These are phyloP conservation scores for Oeneis ivallda DNA, from an alignment of 2,888 invertebrate species.

Conservation along the genomic window DNA sequence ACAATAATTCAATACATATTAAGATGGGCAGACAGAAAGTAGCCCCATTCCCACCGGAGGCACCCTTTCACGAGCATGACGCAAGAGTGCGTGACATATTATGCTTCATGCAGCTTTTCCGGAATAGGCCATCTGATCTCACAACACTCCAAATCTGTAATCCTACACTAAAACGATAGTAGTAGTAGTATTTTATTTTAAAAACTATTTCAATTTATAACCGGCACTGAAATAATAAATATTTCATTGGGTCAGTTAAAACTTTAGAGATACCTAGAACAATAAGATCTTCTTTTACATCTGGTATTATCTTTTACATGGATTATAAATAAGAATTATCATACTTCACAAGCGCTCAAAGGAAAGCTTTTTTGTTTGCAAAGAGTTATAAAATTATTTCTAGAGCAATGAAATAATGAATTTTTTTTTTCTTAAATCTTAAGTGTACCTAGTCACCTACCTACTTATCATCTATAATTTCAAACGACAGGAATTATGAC, in stretches of 20 bases:
- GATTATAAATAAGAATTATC: constrained; percentile 8
- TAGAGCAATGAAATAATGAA: neutral
- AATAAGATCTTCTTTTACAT: neutral
- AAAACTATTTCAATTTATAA: neutral
- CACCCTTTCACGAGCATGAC: no score
- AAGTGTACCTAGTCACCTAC: neutral
- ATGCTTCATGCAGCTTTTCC: no score
- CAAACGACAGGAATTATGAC: neutral
- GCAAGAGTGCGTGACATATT: no score
- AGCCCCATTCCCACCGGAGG: no score
- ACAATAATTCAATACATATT: no score
- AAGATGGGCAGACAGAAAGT: no score
- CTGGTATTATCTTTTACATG: constrained; percentile 3
- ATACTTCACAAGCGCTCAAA: neutral
- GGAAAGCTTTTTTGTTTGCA: constrained; percentile 1
- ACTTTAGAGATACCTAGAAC: neutral
- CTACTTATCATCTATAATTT: neutral
- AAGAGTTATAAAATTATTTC: constrained; percentile 7
- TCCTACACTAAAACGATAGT: no score
- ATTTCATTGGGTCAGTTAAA: neutral
- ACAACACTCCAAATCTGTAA: no score
- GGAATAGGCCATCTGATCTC: no score
- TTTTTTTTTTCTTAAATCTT: neutral
- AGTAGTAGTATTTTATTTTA: neutral
- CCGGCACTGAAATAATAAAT: neutral